Conservation (phyloP, 2,113 vertebrate species). For the Hemiscyllium ocellatum region DNA sequence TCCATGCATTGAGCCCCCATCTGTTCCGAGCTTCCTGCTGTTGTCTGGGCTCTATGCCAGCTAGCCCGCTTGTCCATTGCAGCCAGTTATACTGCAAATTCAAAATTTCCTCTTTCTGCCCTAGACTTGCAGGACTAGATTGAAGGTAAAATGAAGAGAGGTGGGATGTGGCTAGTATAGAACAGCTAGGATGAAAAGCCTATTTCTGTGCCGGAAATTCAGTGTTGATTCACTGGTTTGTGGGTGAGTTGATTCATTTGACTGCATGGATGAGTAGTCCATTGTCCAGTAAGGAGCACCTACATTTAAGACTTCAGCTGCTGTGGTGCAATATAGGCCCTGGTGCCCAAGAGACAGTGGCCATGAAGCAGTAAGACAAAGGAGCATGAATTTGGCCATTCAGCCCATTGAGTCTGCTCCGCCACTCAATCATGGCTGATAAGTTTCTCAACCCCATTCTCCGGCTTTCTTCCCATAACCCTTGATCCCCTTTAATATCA, state of each 20-base stretch:
- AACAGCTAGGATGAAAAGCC: not conserved
- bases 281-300: not conserved
- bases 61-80: not conserved
- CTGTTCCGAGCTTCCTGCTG: not conserved
- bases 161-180: not conserved
- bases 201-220: not conserved
- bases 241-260: not conserved
- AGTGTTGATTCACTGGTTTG: not conserved
- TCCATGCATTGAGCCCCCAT: not conserved
- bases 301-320: not conserved
- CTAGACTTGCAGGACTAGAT: not conserved
- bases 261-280: not conserved
- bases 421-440: no score
- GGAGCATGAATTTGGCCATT: no score
- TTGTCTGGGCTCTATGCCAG: not conserved
- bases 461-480: no score
- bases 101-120: not conserved
- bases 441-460: no score
- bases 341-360: not conserved
- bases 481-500: no score
- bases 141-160: not conserved
- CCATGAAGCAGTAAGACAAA: no score
- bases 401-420: no score
- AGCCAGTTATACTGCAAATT: not conserved
- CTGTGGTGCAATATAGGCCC: not conserved